Base-by-base conservation (phyloP, 2,888 invertebrate species). In the Apodemia hepburni region DNA sequence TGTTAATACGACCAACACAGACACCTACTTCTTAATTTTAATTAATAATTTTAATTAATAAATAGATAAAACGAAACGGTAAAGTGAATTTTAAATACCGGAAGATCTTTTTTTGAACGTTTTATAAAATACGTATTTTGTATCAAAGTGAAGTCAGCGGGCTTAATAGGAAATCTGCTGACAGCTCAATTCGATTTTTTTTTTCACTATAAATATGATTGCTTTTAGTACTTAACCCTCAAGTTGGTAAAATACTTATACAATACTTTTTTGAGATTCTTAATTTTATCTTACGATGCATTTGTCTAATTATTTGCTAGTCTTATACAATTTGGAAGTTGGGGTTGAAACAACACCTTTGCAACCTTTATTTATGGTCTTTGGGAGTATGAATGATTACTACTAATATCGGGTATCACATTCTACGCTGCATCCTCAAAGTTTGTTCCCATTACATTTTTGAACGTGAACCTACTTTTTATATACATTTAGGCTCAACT, bases 181-280 rank as follows among this genome's bases (percentile, higher is more conserved):
- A 87, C 87, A 75, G 79, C 54, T 54, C 54, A 27, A 54, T 54
- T 54, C 54, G 54, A 79, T 70, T 71, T 71, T 70, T 66, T n/a
- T 64, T 80, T 79, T 77, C 75, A 81, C 84, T 87, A 89, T 90
- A 88, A 88, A 88, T 88, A 89, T 84, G 85, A 90, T 91, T 88
- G 89, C 87, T 91, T 89, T 84, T 85, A 85, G 81, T 84, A 84
- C 84, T 82, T 85, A 85, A 79, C 80, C 75, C 82, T 83, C 83
- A 80, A 81, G 85, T 87, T 83, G 86, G 85, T 89, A 89, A 89
- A 91, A 89, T 89, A 89, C 90, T 90, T 89, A 90, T 79, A 82
- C 83, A 89, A 88, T 90, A 89, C 89, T 87, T 84, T 76, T 76
- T 86, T 85, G 84, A 88, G 86, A 88, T 70, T 78, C 82, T 77